Evolutionary conservation across 2,888 invertebrate species (phyloP), one percentile per base, ranked within the genome.

Genomic region (Hypsopygia costalis): DNA sequence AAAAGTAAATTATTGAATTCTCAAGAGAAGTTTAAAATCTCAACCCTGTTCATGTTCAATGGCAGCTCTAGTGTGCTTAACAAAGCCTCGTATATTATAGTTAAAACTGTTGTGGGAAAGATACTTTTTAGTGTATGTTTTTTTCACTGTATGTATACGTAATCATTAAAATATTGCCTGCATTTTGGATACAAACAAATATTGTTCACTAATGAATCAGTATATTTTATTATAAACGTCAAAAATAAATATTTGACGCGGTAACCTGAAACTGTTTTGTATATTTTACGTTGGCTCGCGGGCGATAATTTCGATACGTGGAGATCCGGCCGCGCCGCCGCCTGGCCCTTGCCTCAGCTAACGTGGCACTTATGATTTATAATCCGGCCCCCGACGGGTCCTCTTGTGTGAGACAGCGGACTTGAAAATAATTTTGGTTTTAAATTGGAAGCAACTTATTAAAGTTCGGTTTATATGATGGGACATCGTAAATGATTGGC

Each of bases 361-460:
- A 82, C 81, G 76, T 81, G 86, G 81, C 83, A 77, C 74, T 78
- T 83, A 81, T 86, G 86, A 85, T 86, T 86, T 86, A 86, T 83
- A 85, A 82, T 80, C 82, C 73, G 70, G 79, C 69, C 80, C 62
- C 71, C 77, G 76, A 77, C 78, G 74, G 69, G 73, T 75, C 76
- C 65, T 70, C 71, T 72, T 66, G 70, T 72, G 16, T 25, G 76
- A 77, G 81, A 81, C 82, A 79, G 76, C 73, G 64, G 68, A 51
- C 73, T 76, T 69, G 63, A 74, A 81, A 81, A 80, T 81, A 79
- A 80, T 80, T 81, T 81, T 68, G 69, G 71, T 74, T 80, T 82
- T 77, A 81, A 83, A 82, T 85, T 83, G 78, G 77, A 81, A 72
- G 73, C 73, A 77, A 75, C 76, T 79, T 81, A 80, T 80, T 80